Evolutionary conservation across 2,888 invertebrate species (phyloP).

Genomic region (Lottia gigantea): DNA sequence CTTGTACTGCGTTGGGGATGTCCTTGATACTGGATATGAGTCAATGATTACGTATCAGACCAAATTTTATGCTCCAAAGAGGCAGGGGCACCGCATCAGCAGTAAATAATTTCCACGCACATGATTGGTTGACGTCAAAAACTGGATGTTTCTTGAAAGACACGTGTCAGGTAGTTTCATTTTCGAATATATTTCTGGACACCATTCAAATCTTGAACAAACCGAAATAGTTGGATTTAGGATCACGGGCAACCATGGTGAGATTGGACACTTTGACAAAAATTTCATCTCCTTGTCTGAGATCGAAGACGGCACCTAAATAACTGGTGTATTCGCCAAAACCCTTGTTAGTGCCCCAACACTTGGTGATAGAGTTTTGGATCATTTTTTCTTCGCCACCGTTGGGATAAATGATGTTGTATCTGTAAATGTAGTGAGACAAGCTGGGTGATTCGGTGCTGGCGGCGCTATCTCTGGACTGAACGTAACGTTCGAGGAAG

Average conservation of each 20-base stretch:
- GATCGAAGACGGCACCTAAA: slow-evolving; percentile 58
- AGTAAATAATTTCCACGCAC: background rate
- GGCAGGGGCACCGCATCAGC: background rate
- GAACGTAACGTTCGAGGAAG: slow-evolving; percentile 51
- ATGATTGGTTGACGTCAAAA: background rate
- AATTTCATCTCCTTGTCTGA: slow-evolving; percentile 56
- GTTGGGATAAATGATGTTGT: slow-evolving; percentile 56
- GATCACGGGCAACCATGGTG: slow-evolving; percentile 48
- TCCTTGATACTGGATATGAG: too few relatives aligned
- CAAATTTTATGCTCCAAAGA: too few relatives aligned
- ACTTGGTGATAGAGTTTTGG: slow-evolving; percentile 59
- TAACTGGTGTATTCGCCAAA: slow-evolving; percentile 62
- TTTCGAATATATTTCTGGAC: background rate
- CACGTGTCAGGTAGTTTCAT: background rate
- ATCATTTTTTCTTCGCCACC: slow-evolving; percentile 59
- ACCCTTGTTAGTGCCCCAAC: slow-evolving; percentile 52
- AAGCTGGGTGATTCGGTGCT: slow-evolving; percentile 36
- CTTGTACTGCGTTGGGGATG: too few relatives aligned
- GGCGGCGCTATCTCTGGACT: slow-evolving; percentile 26
- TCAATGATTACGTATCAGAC: too few relatives aligned
- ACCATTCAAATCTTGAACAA: slow-evolving; percentile 42
- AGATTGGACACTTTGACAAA: slow-evolving; percentile 61
- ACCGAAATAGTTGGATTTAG: slow-evolving; percentile 59
- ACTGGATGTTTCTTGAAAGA: background rate
- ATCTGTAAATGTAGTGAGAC: slow-evolving; percentile 56